These are phyloP conservation scores for Salminus brasiliensis DNA, from an alignment of 2,113 vertebrate genomes.

Conservation along the genomic window DNA sequence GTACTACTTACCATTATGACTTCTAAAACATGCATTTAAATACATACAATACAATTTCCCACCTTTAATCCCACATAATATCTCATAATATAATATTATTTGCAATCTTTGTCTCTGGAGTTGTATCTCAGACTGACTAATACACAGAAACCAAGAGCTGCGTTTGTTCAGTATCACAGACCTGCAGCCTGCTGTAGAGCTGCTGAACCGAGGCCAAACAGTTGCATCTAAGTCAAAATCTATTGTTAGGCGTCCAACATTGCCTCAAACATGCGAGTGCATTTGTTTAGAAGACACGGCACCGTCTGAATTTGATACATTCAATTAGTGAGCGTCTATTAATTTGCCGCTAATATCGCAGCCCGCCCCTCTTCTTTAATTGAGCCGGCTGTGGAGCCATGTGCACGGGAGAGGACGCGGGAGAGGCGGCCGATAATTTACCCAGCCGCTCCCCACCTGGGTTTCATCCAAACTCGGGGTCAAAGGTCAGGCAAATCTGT, in stretches of 20 bases:
- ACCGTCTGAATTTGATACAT: conserved; percentile 61
- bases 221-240: neutral
- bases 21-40: no score
- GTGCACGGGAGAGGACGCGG: conserved; percentile 42
- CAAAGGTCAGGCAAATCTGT: conserved; percentile 66
- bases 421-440: conserved; percentile 74
- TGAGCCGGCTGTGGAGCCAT: conserved; percentile 60
- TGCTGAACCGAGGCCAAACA: neutral
- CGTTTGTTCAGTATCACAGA: no score
- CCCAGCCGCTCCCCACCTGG: conserved; percentile 72
- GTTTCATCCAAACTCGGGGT: conserved; percentile 69
- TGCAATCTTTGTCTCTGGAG: no score
- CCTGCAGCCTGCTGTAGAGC: no score
- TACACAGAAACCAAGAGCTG: no score
- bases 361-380: conserved; percentile 60
- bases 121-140: no score
- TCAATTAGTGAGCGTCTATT: conserved; percentile 67
- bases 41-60: no score
- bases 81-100: no score
- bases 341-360: conserved; percentile 65
- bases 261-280: conserved; percentile 41
- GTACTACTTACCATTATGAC: no score
- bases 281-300: conserved; percentile 44
- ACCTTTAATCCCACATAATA: no score
- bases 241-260: conserved; percentile 39